Percentiles rank a stretch among this genome's conserved stretches.
Evolutionary conservation across 2,113 vertebrate species (phyloP).

Genomic region (Pandion haliaetus): DNA sequence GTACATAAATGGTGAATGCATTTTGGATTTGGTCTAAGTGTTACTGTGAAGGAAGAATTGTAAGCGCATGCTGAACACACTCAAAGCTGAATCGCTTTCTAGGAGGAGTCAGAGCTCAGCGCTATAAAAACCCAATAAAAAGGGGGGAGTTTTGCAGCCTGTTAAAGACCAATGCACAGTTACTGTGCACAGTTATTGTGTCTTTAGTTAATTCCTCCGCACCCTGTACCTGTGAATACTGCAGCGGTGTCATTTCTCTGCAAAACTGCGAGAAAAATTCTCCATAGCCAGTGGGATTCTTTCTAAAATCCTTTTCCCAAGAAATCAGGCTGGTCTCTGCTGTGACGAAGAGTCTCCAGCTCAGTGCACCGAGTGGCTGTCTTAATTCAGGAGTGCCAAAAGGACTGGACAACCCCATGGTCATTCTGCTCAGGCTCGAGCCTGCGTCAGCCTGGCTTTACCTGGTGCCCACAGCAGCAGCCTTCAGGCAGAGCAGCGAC

Average conservation of each 20-base stretch:
- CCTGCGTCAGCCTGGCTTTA: neutral
- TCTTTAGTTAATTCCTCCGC: neutral
- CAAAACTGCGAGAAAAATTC: neutral
- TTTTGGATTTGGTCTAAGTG: neutral
- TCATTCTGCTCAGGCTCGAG: neutral
- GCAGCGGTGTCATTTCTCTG: neutral
- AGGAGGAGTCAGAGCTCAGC: neutral
- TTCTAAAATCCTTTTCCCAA: neutral
- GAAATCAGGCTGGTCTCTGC: neutral
- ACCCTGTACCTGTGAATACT: neutral
- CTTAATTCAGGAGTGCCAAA: neutral
- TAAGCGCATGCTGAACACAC: fast-evolving
- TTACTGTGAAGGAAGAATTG: neutral
- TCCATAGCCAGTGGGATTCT: neutral
- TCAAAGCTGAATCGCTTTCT: neutral
- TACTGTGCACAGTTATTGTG: neutral
- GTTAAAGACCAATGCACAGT: neutral
- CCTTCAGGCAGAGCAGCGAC: neutral
- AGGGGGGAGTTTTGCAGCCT: neutral
- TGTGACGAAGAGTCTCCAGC: neutral
- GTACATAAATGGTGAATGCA: neutral
- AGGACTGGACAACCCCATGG: neutral
- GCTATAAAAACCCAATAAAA: neutral
- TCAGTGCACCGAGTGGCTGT: fast-evolving
- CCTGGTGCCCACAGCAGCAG: neutral